Conservation (phyloP, 2,888 invertebrate genomes). For the Lysandra coridon region DNA sequence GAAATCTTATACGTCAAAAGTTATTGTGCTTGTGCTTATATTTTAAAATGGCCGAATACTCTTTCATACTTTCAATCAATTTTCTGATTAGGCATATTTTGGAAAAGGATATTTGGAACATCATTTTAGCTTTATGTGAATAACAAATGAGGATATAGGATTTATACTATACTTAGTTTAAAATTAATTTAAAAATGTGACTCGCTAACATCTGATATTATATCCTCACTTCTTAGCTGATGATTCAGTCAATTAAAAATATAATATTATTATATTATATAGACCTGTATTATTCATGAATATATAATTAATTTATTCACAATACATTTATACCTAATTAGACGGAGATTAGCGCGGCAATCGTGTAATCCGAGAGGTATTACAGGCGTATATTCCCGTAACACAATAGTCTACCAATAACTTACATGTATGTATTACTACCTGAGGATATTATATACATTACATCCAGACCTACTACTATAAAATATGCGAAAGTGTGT, state of each 20-base stretch:
- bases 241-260: background rate
- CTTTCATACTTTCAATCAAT: background rate
- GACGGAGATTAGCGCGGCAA: background rate
- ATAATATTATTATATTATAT: background rate
- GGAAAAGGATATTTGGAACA: background rate
- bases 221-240: background rate
- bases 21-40: constrained; percentile 30
- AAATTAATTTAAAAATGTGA: too few relatives aligned
- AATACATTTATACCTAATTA: constrained; percentile 10
- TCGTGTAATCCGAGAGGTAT: background rate
- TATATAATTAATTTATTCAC: constrained; percentile 14
- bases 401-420: background rate
- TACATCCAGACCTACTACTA: background rate
- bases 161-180: too few relatives aligned
- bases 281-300: background rate
- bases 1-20: constrained; percentile 49
- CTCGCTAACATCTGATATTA: too few relatives aligned
- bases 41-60: constrained; percentile 13
- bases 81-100: constrained; percentile 4
- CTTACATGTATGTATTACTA: background rate
- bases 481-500: background rate
- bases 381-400: background rate
- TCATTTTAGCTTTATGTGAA: too few relatives aligned
- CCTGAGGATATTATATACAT: background rate
- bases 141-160: too few relatives aligned